phyloP scores from a whole-genome alignment of 2,888 invertebrate genomes.

The Fissipunctia ypsillon region DNA sequence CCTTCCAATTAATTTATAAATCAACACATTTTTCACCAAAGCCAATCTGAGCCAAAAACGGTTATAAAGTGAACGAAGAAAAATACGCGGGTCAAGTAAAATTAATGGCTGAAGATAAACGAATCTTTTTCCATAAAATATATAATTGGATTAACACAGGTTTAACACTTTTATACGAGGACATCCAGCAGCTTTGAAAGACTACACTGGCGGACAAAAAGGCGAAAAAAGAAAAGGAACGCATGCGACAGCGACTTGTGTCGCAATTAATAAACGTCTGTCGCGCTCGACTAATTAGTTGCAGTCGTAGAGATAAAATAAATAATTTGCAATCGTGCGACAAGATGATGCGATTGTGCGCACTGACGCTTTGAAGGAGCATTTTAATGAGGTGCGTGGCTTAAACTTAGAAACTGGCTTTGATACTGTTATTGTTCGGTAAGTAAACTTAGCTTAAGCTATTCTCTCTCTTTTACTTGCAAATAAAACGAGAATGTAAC shows the following conservation, averaged over 20 bases:
- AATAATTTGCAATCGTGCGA: conserved; percentile 78
- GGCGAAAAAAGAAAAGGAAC: conserved; percentile 72
- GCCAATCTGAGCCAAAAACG: conserved; percentile 39
- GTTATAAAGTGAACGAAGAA: conserved; percentile 51
- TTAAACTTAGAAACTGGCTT: conserved; percentile 50
- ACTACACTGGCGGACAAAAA: conserved; percentile 79
- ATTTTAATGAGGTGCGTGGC: conserved; percentile 69
- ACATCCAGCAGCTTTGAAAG: conserved; percentile 79
- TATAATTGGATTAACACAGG: conserved; percentile 68
- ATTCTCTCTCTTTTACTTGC: neutral
- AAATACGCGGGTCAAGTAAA: conserved; percentile 54
- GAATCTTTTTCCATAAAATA: conserved; percentile 56
- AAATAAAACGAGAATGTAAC: neutral
- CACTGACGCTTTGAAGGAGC: conserved; percentile 70
- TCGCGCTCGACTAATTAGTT: conserved; percentile 87
- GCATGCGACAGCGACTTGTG: conserved; percentile 82
- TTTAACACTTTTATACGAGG: conserved; percentile 71
- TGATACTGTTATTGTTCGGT: conserved; percentile 34
- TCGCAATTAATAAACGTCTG: conserved; percentile 89
- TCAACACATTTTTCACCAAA: conserved; percentile 31
- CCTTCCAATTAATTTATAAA: conserved; percentile 22
- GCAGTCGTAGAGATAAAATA: conserved; percentile 81
- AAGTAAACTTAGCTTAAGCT: conserved; percentile 12
- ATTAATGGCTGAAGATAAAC: conserved; percentile 56
- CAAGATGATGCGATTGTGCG: conserved; percentile 72